Conservation (phyloP, 2,888 invertebrate species). For the Ophion ellenae region DNA sequence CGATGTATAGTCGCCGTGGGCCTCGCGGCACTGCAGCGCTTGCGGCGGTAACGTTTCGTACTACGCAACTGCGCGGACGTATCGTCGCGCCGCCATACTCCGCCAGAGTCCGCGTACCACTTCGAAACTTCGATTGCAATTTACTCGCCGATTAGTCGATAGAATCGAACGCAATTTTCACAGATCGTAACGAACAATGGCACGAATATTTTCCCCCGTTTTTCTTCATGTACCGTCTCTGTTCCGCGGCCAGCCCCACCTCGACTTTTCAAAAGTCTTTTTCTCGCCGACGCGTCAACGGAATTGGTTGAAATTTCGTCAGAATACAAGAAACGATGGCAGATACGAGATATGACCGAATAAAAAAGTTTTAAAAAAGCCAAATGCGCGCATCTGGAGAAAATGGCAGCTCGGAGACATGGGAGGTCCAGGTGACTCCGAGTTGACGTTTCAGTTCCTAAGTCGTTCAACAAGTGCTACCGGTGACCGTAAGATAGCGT, state of each 20-base stretch:
- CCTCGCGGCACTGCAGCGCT: neutral
- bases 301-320: slow-evolving; percentile 10
- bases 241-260: neutral
- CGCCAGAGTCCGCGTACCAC: neutral
- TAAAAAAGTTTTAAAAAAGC: neutral
- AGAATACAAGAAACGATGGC: neutral
- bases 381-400: neutral
- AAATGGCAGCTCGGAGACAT: neutral
- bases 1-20: neutral
- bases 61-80: neutral
- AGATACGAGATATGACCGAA: neutral
- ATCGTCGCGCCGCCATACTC: slow-evolving; percentile 4
- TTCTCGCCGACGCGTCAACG: neutral
- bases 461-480: slow-evolving; percentile 23
- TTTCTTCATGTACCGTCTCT: neutral
- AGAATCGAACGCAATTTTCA: neutral
- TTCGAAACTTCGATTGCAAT: neutral
- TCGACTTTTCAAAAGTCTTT: slow-evolving; percentile 17
- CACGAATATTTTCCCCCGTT: neutral
- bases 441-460: neutral
- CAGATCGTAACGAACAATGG: neutral
- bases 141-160: neutral
- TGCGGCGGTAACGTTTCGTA: slow-evolving; percentile 21
- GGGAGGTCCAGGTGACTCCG: too few relatives aligned
- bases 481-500: slow-evolving; percentile 6